Conservation (phyloP, 2,888 invertebrate genomes). For the Gonocerus acuteangulatus region DNA sequence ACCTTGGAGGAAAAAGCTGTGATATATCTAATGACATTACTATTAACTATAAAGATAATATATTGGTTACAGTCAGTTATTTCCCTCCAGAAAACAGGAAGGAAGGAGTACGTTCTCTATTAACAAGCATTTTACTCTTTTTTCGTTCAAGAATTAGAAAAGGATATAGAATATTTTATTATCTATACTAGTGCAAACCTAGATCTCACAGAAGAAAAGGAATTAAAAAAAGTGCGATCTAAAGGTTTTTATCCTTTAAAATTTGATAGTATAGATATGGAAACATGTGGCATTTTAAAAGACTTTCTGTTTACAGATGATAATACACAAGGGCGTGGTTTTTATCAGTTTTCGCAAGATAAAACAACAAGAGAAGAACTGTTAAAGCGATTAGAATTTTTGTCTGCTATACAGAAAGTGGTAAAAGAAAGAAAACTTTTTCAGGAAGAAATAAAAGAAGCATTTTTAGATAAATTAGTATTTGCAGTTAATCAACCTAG, state of each 20-base stretch:
- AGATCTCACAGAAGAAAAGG: conserved; percentile 4
- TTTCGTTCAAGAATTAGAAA: conserved; percentile 2
- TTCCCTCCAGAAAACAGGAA: background rate
- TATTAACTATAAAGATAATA: background rate
- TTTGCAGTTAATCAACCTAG: conserved; percentile 15
- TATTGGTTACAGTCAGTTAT: conserved; percentile 9
- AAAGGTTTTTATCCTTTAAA: background rate
- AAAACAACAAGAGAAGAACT: background rate
- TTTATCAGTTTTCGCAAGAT: conserved; percentile 1
- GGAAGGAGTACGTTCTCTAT: background rate
- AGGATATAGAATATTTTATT: conserved; percentile 3
- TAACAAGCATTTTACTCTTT: conserved; percentile 7
- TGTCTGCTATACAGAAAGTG: background rate
- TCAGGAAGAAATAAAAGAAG: background rate
- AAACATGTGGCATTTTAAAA: background rate
- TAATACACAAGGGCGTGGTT: too few relatives aligned
- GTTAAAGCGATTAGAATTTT: background rate
- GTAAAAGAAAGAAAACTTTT: background rate
- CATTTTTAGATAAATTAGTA: conserved; percentile 11
- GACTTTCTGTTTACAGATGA: background rate
- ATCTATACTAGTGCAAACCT: background rate
- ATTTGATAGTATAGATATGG: background rate
- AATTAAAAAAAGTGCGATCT: background rate
- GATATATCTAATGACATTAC: background rate
- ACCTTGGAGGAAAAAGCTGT: background rate